phyloP scores from a whole-genome alignment of 2,888 invertebrate species.

The Doris montereyensis region DNA sequence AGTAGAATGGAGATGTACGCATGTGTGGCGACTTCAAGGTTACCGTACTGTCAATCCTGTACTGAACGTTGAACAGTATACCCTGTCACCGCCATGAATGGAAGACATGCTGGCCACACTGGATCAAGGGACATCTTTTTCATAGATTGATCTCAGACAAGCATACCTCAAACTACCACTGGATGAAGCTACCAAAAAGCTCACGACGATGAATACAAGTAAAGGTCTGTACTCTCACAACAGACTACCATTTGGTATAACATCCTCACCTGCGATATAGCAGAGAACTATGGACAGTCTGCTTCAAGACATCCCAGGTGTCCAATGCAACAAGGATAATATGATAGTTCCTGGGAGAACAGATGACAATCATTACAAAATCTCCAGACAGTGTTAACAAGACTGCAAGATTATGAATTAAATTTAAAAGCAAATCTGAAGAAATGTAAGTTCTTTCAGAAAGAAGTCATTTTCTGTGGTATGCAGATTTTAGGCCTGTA shows the following conservation, averaged over 20 bases:
- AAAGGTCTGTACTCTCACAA: conserved; percentile 40
- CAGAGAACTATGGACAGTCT: conserved; percentile 49
- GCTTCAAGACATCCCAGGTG: conserved; percentile 41
- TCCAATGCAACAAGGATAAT: too few relatives aligned
- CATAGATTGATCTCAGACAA: conserved; percentile 49
- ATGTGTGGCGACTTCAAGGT: conserved; percentile 36
- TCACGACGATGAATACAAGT: conserved; percentile 49
- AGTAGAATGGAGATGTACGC: conserved; percentile 8
- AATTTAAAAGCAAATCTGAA: too few relatives aligned
- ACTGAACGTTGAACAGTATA: too few relatives aligned
- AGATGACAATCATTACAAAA: conserved; percentile 35
- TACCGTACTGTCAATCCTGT: not conserved
- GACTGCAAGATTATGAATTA: too few relatives aligned
- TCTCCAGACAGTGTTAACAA: not conserved
- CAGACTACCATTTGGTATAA: too few relatives aligned
- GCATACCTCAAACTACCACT: conserved; percentile 48
- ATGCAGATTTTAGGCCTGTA: conserved; percentile 35
- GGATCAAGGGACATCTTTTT: conserved; percentile 31
- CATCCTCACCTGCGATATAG: conserved; percentile 45
- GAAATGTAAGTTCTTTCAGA: too few relatives aligned
- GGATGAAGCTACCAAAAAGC: conserved; percentile 43
- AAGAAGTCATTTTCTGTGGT: too few relatives aligned
- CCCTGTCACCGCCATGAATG: too few relatives aligned
- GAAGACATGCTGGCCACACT: too few relatives aligned
- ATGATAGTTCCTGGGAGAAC: too few relatives aligned